Percentiles rank a stretch among this genome's conserved stretches.
Evolutionary conservation across 2,888 invertebrate genomes (phyloP).

Genomic region (Serrognathus titanus): DNA sequence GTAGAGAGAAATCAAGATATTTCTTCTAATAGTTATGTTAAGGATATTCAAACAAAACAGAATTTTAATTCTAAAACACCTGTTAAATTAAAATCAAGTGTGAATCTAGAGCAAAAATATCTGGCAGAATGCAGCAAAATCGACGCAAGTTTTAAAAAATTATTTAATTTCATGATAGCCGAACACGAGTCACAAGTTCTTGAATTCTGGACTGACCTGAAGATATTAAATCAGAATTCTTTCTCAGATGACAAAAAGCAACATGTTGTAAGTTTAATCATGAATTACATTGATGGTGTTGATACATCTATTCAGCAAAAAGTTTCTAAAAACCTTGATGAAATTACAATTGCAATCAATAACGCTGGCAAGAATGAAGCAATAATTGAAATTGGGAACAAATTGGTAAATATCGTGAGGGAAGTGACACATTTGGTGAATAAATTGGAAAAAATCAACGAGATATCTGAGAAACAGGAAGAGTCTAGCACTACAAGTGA

Average conservation of each 20-base stretch:
- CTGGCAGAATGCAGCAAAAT: slow-evolving; percentile 7
- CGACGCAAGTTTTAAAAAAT: slow-evolving; percentile 12
- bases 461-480: slow-evolving; percentile 8
- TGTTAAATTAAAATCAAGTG: background rate
- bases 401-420: slow-evolving; percentile 8
- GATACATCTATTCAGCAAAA: background rate
- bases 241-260: slow-evolving; percentile 9
- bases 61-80: background rate
- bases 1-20: background rate
- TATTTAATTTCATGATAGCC: slow-evolving; percentile 9
- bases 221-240: slow-evolving; percentile 14
- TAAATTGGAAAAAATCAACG: slow-evolving; percentile 13
- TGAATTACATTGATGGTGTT: slow-evolving; percentile 2
- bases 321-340: slow-evolving; percentile 3
- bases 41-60: slow-evolving; percentile 12
- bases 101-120: background rate
- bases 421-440: slow-evolving; percentile 9
- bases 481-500: slow-evolving; percentile 19
- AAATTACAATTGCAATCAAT: background rate
- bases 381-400: slow-evolving; percentile 13
- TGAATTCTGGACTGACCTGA: slow-evolving; percentile 11
- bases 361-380: background rate
- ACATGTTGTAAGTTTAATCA: slow-evolving; percentile 6
- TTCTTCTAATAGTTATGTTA: too few relatives aligned
- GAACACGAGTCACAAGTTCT: slow-evolving; percentile 17